Evolutionary conservation across 2,113 vertebrate genomes (phyloP).

Genomic region (Marmota flaviventris): DNA sequence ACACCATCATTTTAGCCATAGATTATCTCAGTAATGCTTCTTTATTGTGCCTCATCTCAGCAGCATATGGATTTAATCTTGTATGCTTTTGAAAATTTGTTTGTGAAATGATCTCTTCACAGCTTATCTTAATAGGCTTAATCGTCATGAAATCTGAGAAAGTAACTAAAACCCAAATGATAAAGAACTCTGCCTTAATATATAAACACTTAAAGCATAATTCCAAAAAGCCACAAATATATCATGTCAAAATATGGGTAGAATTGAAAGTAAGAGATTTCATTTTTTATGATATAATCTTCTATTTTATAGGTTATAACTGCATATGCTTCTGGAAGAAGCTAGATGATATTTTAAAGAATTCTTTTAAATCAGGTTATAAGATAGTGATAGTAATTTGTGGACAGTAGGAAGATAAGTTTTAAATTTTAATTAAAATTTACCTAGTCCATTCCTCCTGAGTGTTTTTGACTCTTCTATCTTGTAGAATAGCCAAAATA

Average conservation of each 20-base stretch:
- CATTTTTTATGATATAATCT: constrained; percentile 42
- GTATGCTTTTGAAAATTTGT: constrained; percentile 88
- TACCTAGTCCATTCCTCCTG: neutral
- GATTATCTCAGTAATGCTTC: constrained; percentile 91
- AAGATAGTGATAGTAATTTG: constrained; percentile 52
- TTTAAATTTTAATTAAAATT: constrained; percentile 60
- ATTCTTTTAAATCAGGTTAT: constrained; percentile 57
- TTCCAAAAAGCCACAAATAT: constrained; percentile 55
- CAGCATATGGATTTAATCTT: constrained; percentile 88
- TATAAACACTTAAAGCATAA: constrained; percentile 69
- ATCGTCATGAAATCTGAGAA: constrained; percentile 81
- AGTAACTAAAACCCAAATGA: constrained; percentile 78
- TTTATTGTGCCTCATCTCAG: constrained; percentile 92
- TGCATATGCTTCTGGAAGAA: constrained; percentile 11
- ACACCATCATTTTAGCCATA: constrained; percentile 92
- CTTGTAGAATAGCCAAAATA: constrained; percentile 62
- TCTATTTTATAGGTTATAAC: constrained; percentile 54
- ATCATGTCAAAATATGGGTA: constrained; percentile 60
- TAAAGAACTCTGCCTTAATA: constrained; percentile 66
- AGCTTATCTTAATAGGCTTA: constrained; percentile 84
- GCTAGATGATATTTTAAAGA: constrained; percentile 41
- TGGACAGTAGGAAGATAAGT: constrained; percentile 51
- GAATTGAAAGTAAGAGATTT: constrained; percentile 66
- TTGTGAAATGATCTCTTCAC: constrained; percentile 88
- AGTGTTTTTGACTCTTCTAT: constrained; percentile 50